Base-by-base conservation (phyloP, 1,140 invertebrate species). In the Eupeodes corollae region DNA sequence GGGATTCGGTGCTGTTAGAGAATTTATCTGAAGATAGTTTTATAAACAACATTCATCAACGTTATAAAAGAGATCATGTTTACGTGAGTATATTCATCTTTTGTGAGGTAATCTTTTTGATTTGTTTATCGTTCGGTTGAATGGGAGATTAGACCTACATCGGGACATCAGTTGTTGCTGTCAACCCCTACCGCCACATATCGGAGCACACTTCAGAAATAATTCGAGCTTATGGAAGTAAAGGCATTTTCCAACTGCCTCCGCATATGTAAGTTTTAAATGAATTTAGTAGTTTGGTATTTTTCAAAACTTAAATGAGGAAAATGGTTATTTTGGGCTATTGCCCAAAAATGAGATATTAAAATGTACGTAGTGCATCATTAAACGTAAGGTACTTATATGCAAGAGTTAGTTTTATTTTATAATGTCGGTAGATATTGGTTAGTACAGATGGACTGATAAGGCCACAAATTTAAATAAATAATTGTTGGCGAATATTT, bases 231-330 rank as follows among this genome's bases (percentile, higher is more conserved):
- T 89, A 91, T 72, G 79, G 85, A 54, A 79, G 79, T 54, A 78
- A 82, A 56, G 80, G 82, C 55, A 82, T 89, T 35, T 86, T 87
- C 63, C 83, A 91, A 66, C 74, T 92, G 54, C 89, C 90, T 38
- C 90, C 91, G 18, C 91, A 94, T 66, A 83, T 93, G 88, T 91
- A 73, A 77, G 52, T 34, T 5, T 6, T 40, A 9, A 12, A 10
- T 18, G 16, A 5, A 35, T 19, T 46, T 16, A 26, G 31, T 39
- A 13, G 13, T n/a, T n/a, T n/a, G n/a, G n/a, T n/a, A n/a, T n/a
- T n/a, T n/a, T n/a, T n/a, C n/a, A n/a, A n/a, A n/a, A n/a, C n/a
- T n/a, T n/a, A n/a, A n/a, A n/a, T n/a, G n/a, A n/a, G n/a, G n/a
- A n/a, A n/a, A n/a, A n/a, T n/a, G n/a, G n/a, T n/a, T n/a, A n/a